phyloP scores from a whole-genome alignment of 1,140 invertebrate genomes.

The Limonius californicus region DNA sequence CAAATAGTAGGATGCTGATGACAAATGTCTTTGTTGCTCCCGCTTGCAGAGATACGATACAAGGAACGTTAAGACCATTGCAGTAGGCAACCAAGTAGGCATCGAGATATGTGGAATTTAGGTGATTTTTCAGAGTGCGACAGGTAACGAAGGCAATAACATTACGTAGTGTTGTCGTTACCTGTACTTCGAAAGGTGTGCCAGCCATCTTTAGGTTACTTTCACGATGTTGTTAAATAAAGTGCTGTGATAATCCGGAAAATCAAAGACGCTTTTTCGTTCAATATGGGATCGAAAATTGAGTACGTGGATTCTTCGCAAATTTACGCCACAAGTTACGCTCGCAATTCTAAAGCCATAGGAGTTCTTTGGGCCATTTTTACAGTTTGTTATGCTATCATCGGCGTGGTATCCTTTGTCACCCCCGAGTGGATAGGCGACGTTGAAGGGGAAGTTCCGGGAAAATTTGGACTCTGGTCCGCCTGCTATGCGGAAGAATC shows the following conservation, averaged over 20 bases:
- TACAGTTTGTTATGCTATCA: conserved; percentile 94
- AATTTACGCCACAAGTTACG: conserved; percentile 88
- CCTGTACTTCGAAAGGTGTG: no score
- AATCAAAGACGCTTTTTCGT: not conserved
- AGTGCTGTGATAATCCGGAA: not conserved
- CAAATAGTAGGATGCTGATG: no score
- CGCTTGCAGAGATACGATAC: no score
- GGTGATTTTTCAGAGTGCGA: no score
- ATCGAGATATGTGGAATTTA: no score
- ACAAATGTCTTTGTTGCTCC: no score
- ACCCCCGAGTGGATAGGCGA: conserved; percentile 93
- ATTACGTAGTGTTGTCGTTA: no score
- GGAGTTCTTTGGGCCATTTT: conserved; percentile 96
- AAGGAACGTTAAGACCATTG: no score
- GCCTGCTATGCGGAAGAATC: conserved; percentile 68
- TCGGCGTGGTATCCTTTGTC: conserved; percentile 89
- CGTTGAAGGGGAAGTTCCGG: conserved; percentile 78
- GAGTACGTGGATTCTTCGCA: conserved; percentile 86
- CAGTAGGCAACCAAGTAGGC: no score
- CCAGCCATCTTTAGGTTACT: no score
- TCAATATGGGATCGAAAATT: conserved; percentile 80
- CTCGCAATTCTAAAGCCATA: conserved; percentile 93
- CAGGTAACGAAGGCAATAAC: no score
- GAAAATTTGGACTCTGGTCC: conserved; percentile 90
- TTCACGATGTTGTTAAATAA: no score